Evolutionary conservation across 2,888 invertebrate genomes (phyloP).

Genomic region (Heliconius aoede): DNA sequence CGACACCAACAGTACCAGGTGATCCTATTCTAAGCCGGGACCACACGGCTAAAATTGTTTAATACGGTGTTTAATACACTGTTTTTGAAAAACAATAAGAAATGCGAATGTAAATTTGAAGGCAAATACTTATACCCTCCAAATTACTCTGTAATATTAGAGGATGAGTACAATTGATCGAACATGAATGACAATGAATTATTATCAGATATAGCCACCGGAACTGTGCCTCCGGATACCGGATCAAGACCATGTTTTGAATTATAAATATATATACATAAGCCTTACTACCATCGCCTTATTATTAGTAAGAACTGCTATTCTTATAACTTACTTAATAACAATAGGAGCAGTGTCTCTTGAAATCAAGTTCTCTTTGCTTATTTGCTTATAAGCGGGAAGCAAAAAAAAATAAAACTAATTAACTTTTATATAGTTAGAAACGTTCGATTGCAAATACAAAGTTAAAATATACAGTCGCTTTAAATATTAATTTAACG

Average conservation of each 20-base stretch:
- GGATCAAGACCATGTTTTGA: conserved; percentile 27
- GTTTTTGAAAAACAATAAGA: too few species aligned
- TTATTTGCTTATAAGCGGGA: background rate
- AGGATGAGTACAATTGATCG: conserved; percentile 13
- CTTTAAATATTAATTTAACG: background rate
- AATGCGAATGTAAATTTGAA: background rate
- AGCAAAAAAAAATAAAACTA: background rate
- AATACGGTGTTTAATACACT: too few species aligned
- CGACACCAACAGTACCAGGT: too few species aligned
- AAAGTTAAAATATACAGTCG: background rate
- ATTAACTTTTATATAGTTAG: too few species aligned
- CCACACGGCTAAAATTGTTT: too few species aligned
- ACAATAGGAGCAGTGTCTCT: background rate
- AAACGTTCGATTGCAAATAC: too few species aligned
- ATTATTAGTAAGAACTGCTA: background rate
- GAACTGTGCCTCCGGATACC: conserved; percentile 30
- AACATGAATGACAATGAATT: conserved; percentile 38
- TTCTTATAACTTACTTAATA: background rate
- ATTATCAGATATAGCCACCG: conserved; percentile 43
- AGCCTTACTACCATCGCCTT: background rate
- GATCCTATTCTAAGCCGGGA: too few species aligned
- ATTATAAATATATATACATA: conserved; percentile 8
- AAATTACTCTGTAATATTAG: conserved; percentile 6
- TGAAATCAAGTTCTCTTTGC: too few species aligned
- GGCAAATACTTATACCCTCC: background rate